phyloP scores from a whole-genome alignment of 2,888 invertebrate species.

The Volucella inanis region DNA sequence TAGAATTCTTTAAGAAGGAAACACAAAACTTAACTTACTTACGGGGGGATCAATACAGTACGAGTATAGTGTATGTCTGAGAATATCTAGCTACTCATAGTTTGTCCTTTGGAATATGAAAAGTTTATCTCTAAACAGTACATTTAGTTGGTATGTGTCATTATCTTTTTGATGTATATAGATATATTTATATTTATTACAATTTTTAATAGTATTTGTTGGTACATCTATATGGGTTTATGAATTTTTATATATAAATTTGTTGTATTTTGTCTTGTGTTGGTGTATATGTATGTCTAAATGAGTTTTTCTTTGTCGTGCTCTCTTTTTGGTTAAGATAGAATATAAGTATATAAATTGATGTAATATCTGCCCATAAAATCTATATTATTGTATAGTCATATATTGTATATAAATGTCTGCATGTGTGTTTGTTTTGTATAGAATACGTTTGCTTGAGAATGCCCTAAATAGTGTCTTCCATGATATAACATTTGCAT shows the following conservation, averaged over 20 bases:
- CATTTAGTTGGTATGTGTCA: conserved; percentile 34
- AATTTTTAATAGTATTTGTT: not conserved
- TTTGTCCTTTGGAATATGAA: conserved; percentile 53
- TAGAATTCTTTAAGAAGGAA: conserved; percentile 28
- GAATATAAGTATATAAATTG: conserved; percentile 33
- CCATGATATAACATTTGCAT: conserved; percentile 35
- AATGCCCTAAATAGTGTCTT: conserved; percentile 70
- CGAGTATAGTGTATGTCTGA: not conserved
- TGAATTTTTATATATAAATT: conserved; percentile 19
- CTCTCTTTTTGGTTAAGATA: conserved; percentile 49
- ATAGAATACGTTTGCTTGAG: conserved; percentile 38
- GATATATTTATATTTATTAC: not conserved
- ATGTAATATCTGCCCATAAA: conserved; percentile 49
- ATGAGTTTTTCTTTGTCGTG: conserved; percentile 56
- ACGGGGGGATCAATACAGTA: not conserved
- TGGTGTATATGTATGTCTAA: conserved; percentile 41
- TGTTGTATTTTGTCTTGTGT: conserved; percentile 39
- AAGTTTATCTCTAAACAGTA: conserved; percentile 38
- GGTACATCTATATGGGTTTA: conserved; percentile 14
- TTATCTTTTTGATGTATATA: conserved; percentile 6
- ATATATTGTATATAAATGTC: conserved; percentile 39
- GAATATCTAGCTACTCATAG: not conserved
- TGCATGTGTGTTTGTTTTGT: conserved; percentile 12
- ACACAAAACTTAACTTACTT: conserved; percentile 57
- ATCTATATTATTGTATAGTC: conserved; percentile 52